Evolutionary conservation across 2,797 vertebrate genomes (phyloP).

Genomic region (Tragopan temminckii): DNA sequence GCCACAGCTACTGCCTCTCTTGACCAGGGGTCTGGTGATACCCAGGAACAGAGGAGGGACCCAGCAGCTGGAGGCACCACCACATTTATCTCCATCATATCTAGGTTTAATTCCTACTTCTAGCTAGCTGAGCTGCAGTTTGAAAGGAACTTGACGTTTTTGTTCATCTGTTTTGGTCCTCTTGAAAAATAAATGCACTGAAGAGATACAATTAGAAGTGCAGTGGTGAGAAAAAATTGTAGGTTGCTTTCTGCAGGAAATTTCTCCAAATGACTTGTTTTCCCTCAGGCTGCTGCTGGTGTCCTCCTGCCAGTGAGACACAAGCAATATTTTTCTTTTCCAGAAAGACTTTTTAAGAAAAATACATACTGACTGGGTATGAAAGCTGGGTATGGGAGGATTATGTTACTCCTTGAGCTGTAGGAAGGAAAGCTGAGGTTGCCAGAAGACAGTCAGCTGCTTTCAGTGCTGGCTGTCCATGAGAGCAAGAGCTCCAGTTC

Average conservation of each 20-base stretch:
- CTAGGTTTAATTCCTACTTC: background rate
- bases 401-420: background rate
- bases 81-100: background rate
- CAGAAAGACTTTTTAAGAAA: background rate
- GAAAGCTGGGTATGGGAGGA: background rate
- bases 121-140: background rate
- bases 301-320: background rate
- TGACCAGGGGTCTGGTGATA: background rate
- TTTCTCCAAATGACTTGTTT: background rate
- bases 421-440: background rate
- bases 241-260: background rate
- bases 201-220: background rate
- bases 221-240: background rate
- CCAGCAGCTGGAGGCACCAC: background rate
- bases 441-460: background rate
- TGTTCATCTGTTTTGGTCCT: background rate
- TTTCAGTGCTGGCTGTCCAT: background rate
- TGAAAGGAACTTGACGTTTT: constrained; percentile 12
- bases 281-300: background rate
- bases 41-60: background rate
- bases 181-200: background rate
- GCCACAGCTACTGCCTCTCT: accelerated
- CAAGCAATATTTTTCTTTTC: background rate
- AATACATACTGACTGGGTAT: background rate
- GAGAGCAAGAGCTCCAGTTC: background rate